These are phyloP conservation scores for Amblyopsis hoosieri DNA, from an alignment of 2,797 vertebrate genomes.

Conservation along the genomic window DNA sequence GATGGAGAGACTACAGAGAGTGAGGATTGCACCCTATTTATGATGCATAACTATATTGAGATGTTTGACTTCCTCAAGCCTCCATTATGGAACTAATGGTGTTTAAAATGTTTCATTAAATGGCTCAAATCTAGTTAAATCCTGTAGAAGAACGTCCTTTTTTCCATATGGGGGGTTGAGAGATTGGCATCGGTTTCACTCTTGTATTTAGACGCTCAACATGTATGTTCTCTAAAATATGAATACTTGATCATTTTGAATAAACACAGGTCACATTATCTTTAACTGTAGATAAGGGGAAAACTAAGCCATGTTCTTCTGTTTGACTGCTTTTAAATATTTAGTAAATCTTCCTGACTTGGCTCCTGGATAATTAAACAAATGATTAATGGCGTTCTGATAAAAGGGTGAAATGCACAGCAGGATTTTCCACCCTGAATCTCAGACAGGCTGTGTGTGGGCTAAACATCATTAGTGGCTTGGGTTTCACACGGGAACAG, in stretches of 20 bases:
- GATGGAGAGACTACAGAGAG: neutral
- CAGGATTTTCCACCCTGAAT: neutral
- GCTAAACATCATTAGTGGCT: neutral
- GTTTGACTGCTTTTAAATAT: neutral
- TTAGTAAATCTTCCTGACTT: neutral
- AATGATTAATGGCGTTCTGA: neutral
- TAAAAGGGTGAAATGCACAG: neutral
- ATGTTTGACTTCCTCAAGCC: neutral
- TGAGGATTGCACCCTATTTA: neutral
- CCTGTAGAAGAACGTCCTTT: too few relatives aligned
- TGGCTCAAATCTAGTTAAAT: too few relatives aligned
- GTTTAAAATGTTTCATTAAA: neutral
- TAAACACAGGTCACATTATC: too few relatives aligned
- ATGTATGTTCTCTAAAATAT: too few relatives aligned
- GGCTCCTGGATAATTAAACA: neutral
- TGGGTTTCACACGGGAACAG: constrained; percentile 10
- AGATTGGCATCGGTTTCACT: too few relatives aligned
- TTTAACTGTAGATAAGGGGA: too few relatives aligned
- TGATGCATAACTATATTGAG: neutral
- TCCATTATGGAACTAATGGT: neutral
- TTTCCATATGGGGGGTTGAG: too few relatives aligned
- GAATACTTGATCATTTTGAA: too few relatives aligned
- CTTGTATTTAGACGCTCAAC: too few relatives aligned
- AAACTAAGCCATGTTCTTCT: neutral
- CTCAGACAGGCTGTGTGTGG: neutral